Conservation (phyloP, 2,113 vertebrate species). For the Gulo gulo region DNA sequence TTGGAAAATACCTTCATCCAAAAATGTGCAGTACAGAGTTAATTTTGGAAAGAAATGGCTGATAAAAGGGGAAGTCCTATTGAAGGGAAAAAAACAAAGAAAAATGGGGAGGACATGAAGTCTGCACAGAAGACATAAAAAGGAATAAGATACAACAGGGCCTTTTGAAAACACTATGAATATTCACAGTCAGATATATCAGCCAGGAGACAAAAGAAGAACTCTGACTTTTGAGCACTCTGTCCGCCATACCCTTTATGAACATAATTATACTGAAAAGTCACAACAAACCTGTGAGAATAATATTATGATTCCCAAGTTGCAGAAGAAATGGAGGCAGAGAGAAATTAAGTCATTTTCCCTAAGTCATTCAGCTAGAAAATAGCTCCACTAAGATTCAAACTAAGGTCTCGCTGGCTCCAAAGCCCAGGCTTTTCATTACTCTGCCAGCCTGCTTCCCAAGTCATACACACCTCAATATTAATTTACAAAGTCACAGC, state of each 20-base stretch:
- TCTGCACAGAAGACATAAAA: not conserved
- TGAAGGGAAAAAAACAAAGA: not conserved
- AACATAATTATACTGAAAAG: constrained; percentile 25
- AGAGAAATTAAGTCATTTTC: constrained; percentile 51
- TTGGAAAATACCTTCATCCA: not conserved
- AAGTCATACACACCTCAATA: not conserved
- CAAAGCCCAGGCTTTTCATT: not conserved
- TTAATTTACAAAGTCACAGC: constrained; percentile 21
- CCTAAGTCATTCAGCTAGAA: constrained; percentile 42
- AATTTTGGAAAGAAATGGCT: not conserved
- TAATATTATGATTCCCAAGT: constrained; percentile 35
- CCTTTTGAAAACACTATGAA: not conserved
- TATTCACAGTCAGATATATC: not conserved
- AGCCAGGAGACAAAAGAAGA: not conserved
- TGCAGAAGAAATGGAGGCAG: not conserved
- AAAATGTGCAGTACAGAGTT: not conserved
- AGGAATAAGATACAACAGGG: not conserved
- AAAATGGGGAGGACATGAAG: not conserved
- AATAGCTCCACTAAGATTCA: constrained; percentile 45
- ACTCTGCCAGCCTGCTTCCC: not conserved
- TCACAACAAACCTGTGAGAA: constrained; percentile 8
- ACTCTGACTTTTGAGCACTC: not conserved
- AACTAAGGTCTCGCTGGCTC: not conserved
- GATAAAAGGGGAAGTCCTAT: not conserved
- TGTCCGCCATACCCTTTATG: not conserved